Evolutionary conservation across 2,797 vertebrate species (phyloP).

Genomic region (Sebastes kiyomatsui): DNA sequence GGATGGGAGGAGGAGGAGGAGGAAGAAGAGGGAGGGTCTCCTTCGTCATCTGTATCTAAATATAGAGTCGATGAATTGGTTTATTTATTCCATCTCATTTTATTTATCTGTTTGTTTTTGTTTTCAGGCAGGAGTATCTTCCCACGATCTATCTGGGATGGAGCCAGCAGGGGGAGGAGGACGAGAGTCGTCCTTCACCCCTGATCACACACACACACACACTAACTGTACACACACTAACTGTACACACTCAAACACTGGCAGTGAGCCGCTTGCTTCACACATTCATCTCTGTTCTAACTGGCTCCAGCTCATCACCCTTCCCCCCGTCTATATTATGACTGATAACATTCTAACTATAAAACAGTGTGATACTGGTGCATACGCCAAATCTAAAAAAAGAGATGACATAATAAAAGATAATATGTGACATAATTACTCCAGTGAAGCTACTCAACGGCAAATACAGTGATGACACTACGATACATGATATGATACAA

Average conservation of each 20-base stretch:
- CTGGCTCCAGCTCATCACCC: background rate
- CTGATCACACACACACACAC: constrained; percentile 4
- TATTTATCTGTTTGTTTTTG: constrained; percentile 58
- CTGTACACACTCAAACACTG: background rate
- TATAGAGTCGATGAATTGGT: background rate
- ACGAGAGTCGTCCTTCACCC: constrained; percentile 41
- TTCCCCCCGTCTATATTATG: background rate
- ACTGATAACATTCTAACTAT: background rate
- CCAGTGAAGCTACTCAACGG: background rate
- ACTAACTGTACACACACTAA: background rate
- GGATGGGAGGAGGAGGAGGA: no score
- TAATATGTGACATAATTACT: background rate
- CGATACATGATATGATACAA: background rate
- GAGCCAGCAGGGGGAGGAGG: constrained; percentile 39
- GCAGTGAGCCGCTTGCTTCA: no score
- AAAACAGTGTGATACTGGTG: no score
- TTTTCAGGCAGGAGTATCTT: constrained; percentile 48
- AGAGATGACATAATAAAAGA: background rate
- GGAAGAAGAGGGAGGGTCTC: background rate
- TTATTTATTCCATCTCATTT: constrained; percentile 43
- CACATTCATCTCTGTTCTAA: background rate
- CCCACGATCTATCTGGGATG: constrained; percentile 69
- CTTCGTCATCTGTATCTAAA: constrained; percentile 23
- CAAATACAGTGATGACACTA: background rate
- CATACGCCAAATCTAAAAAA: background rate